phyloP scores from a whole-genome alignment of 2,888 invertebrate genomes.

The Strigamia transsilvanica region DNA sequence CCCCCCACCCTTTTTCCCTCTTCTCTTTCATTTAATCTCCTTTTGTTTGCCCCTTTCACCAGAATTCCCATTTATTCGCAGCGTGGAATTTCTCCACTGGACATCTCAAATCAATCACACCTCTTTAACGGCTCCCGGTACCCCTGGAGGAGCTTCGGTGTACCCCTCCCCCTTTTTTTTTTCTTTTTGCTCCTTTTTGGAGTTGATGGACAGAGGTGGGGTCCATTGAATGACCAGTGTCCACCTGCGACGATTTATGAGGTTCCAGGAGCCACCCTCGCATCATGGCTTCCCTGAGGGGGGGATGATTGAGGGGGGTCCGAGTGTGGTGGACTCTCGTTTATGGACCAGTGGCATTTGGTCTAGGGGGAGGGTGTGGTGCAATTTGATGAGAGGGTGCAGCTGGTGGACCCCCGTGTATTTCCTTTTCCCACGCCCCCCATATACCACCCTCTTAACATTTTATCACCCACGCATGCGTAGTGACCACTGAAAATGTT shows the following conservation, averaged over 20 bases:
- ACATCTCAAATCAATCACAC: constrained; percentile 41
- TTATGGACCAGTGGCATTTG: constrained; percentile 47
- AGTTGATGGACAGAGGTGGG: constrained; percentile 50
- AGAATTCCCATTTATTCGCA: background rate
- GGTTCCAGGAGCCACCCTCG: constrained; percentile 47
- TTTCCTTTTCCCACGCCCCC: constrained; percentile 48
- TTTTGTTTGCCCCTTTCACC: constrained; percentile 1
- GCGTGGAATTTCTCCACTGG: constrained; percentile 12
- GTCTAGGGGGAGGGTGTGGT: constrained; percentile 45
- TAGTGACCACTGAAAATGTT: background rate
- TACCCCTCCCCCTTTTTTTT: background rate
- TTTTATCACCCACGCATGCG: constrained; percentile 43
- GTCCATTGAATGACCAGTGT: constrained; percentile 50
- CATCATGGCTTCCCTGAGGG: constrained; percentile 36
- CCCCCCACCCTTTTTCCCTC: background rate
- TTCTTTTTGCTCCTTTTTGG: background rate
- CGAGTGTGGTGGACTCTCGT: constrained; percentile 30
- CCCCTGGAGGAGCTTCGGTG: constrained; percentile 1
- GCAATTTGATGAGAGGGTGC: constrained; percentile 49
- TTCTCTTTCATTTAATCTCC: background rate
- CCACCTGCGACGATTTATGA: constrained; percentile 43
- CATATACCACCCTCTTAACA: constrained; percentile 11
- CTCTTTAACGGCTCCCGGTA: constrained; percentile 39
- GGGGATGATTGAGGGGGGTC: constrained; percentile 40
- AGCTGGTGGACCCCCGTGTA: constrained; percentile 37